Base-by-base conservation (phyloP, 1,140 invertebrate genomes). In the Periplaneta americana region DNA sequence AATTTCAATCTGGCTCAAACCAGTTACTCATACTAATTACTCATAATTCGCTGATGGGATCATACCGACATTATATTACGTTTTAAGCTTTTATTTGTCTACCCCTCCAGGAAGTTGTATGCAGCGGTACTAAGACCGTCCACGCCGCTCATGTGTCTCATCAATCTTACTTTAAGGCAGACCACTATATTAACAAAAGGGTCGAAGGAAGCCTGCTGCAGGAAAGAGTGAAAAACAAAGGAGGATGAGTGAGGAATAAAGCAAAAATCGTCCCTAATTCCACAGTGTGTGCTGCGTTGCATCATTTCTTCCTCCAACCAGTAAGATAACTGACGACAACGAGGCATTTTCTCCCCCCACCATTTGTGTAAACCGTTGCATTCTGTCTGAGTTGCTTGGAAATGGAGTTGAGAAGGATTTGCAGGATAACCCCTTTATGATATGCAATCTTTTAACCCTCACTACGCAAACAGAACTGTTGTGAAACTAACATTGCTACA, bases 221-320 rank as follows among this genome's bases (percentile, higher is more conserved):
- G 22, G 48, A 66, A 66, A 22, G 11, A 66, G 11, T 66, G 11
- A 66, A 66, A 66, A 5, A 22, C 6, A 66, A 66, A 28, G 28
- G 5, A 13, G 10, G 11, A n/a, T 8, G 8, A 0, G 0, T 8
- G 8, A 0, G 0, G 28, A n/a, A 28, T 4, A 0, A 28, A n/a
- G 28, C 9, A 66, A 28, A 66, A 28, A 66, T n/a, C 48, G 8
- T 66, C 48, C 13, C 22, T 66, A 28, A 66, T 66, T 66, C 13
- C 22, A 66, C 48, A 66, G 13, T 15, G 5, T 22, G 39, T 22
- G 6, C 0, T 22, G n/a, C 5, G 17, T 48, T 48, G 18, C 11
- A n/a, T 17, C 39, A 48, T 48, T n/a, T 66, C 11, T 66, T 66
- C n/a, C 48, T 66, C 13, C 13, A 0, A 9, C 22, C 2, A 66